phyloP scores from a whole-genome alignment of 1,140 invertebrate genomes.

The Drosophila tani region DNA sequence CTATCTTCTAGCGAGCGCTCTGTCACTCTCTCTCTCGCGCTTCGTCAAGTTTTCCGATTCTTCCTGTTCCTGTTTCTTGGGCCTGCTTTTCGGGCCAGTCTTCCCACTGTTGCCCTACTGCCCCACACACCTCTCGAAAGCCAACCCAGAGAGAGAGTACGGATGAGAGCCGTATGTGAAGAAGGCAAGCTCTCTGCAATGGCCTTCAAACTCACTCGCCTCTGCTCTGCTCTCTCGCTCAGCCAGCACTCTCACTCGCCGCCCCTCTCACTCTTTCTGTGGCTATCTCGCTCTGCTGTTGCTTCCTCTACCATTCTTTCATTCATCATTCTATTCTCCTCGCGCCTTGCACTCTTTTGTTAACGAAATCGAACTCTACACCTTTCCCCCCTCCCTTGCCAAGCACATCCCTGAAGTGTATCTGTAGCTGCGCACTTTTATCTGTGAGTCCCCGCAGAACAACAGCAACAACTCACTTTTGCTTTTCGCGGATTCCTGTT shows the following conservation, averaged over 20 bases:
- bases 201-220: constrained; percentile 59
- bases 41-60: constrained; percentile 78
- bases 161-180: constrained; percentile 15
- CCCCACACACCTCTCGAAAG: constrained; percentile 67
- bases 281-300: constrained; percentile 22
- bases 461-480: constrained; percentile 55
- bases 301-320: constrained; percentile 58
- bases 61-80: constrained; percentile 76
- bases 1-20: constrained; percentile 52
- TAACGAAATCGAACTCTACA: constrained; percentile 13
- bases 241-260: constrained; percentile 10
- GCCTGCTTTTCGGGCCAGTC: constrained; percentile 36
- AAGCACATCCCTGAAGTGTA: constrained; percentile 19
- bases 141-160: background rate
- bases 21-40: constrained; percentile 30
- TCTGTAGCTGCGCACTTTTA: constrained; percentile 52
- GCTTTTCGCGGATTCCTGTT: constrained; percentile 55
- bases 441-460: constrained; percentile 24
- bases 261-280: constrained; percentile 3
- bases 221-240: constrained; percentile 6
- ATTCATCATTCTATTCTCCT: constrained; percentile 71
- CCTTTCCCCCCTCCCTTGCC: background rate
- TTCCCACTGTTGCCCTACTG: constrained; percentile 69
- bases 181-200: constrained; percentile 30
- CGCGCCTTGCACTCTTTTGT: constrained; percentile 20